Conservation (phyloP, 2,113 vertebrate genomes). For the Probosciger aterrimus region DNA sequence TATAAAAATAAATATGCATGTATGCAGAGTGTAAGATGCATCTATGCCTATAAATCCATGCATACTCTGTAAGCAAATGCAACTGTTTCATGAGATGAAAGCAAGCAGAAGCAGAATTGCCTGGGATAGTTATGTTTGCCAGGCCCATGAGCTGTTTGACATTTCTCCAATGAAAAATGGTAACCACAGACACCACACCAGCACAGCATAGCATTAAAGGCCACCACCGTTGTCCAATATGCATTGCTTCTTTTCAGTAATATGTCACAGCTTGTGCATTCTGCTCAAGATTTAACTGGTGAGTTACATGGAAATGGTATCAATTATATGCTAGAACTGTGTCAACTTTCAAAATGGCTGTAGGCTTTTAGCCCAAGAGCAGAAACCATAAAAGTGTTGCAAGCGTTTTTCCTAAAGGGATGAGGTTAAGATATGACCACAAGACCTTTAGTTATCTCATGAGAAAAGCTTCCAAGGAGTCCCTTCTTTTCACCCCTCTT, state of each 20-base stretch:
- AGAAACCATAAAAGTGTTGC: not conserved
- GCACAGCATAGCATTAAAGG: conserved; percentile 25
- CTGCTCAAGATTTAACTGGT: conserved; percentile 44
- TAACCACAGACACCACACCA: conserved; percentile 37
- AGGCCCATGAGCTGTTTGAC: conserved; percentile 36
- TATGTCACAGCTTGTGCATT: conserved; percentile 34
- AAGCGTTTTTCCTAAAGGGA: not conserved
- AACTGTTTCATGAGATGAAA: not conserved
- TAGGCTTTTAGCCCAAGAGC: conserved; percentile 28
- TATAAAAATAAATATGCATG: not conserved
- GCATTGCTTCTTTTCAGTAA: conserved; percentile 12
- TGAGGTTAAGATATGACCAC: not conserved
- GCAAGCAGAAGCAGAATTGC: not conserved
- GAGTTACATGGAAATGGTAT: conserved; percentile 58
- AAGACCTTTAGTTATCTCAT: not conserved
- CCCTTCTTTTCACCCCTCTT: not conserved
- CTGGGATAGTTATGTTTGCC: conserved; percentile 25
- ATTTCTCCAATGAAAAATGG: conserved; percentile 33
- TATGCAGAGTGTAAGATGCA: not conserved
- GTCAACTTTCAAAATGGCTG: conserved; percentile 50
- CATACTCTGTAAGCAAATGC: not conserved
- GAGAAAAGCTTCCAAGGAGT: not conserved
- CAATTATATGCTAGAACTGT: conserved; percentile 47
- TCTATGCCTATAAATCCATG: not conserved
- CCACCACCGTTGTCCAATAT: conserved; percentile 36